A percentile compares a stretch with the other conserved stretches of the same genome.
These are phyloP conservation scores for Halocynthia aurantium DNA, from an alignment of 23 tunicate genomes.

Conservation along the genomic window DNA sequence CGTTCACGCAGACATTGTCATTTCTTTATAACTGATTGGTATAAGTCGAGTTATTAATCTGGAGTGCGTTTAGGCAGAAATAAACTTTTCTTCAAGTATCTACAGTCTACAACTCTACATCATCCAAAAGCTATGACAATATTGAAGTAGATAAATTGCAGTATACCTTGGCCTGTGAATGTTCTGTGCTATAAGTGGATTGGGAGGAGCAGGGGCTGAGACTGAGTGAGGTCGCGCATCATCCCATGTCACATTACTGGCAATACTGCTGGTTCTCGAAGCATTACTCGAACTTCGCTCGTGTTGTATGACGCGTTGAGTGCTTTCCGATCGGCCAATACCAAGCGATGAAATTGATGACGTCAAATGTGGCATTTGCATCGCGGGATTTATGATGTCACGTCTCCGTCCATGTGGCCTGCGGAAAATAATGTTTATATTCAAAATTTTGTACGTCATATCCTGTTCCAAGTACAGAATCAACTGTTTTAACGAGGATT, in stretches of 20 bases:
- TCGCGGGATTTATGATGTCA: constrained; percentile 26
- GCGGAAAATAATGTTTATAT: too few relatives aligned
- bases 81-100: too few relatives aligned
- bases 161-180: constrained; percentile 11
- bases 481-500: background rate
- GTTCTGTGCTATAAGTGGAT: constrained; percentile 6
- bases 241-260: constrained; percentile 41
- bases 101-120: too few relatives aligned
- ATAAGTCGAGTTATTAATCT: too few relatives aligned
- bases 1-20: too few relatives aligned
- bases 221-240: constrained; percentile 30
- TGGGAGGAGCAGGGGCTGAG: constrained; percentile 24
- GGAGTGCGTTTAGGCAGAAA: too few relatives aligned
- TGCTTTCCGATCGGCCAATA: constrained; percentile 40
- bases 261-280: constrained; percentile 37
- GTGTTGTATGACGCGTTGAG: constrained; percentile 4
- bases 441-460: too few relatives aligned
- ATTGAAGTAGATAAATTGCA: too few relatives aligned
- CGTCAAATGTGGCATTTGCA: constrained; percentile 11
- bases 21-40: too few relatives aligned
- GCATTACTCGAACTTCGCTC: background rate
- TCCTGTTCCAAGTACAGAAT: too few relatives aligned
- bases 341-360: constrained; percentile 22
- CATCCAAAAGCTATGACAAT: too few relatives aligned
- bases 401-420: constrained; percentile 34